phyloP scores from a whole-genome alignment of 2,888 invertebrate genomes.

The Orthonychiurus folsomi region DNA sequence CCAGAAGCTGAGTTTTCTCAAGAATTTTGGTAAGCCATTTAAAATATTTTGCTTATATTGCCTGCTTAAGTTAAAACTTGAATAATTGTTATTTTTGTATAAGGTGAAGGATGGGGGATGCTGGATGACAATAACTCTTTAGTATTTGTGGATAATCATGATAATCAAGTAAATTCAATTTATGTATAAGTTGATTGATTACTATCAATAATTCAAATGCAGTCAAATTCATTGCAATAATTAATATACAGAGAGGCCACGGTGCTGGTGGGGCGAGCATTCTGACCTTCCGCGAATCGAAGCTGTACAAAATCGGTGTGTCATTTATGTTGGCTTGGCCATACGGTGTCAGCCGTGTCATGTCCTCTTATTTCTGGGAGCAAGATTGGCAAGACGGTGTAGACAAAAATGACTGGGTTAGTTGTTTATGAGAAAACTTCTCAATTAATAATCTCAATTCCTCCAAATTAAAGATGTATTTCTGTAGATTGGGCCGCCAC shows the following conservation, averaged over 20 bases:
- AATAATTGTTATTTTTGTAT: slow-evolving; percentile 2
- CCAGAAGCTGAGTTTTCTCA: slow-evolving; percentile 27
- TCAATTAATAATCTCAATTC: no score
- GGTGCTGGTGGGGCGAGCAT: slow-evolving; percentile 30
- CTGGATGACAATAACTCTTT: slow-evolving; percentile 55
- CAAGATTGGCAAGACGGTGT: slow-evolving; percentile 42
- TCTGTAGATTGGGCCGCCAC: slow-evolving; percentile 41
- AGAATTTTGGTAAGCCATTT: slow-evolving; percentile 32
- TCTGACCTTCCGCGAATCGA: slow-evolving; percentile 36
- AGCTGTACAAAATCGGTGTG: slow-evolving; percentile 54
- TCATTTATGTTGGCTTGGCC: slow-evolving; percentile 82
- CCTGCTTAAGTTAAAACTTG: not conserved
- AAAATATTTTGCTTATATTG: not conserved
- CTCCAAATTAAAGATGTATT: no score
- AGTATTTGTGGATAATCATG: slow-evolving; percentile 82
- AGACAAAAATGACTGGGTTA: slow-evolving; percentile 20
- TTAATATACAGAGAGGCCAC: slow-evolving; percentile 57
- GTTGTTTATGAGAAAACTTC: not conserved
- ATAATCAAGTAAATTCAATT: no score
- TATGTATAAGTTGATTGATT: no score
- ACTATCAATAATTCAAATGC: no score
- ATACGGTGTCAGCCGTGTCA: slow-evolving; percentile 66
- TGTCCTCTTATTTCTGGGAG: slow-evolving; percentile 55
- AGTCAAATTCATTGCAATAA: no score
- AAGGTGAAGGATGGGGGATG: slow-evolving; percentile 59